Evolutionary conservation across 1,140 invertebrate genomes (phyloP), one percentile per base, ranked within the genome.

Genomic region (Drosophila kanapiae): DNA sequence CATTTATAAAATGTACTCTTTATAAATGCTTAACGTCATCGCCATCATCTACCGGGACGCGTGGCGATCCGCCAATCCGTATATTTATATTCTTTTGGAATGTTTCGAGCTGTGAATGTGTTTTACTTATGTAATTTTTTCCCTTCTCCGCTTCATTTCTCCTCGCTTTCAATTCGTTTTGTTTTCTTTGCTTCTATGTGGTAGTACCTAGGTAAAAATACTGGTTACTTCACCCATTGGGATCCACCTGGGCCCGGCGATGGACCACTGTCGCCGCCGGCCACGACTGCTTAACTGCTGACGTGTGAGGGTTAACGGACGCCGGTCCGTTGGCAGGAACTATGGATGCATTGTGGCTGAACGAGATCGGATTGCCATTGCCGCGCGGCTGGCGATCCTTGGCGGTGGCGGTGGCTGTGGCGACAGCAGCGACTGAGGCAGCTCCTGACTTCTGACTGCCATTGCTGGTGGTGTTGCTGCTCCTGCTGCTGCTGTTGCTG

Each of bases 181-280:
- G 42, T 48, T 67, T 45, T 64, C 48, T 40, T 61, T 64, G 49
- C 27, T 43, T 79, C 42, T 76, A 40, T 72, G 71, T 81, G 57
- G 63, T 91, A 75, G 67, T 91, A 72, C 85, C 54, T 88, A 82
- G 62, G 81, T 82, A 86, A 42, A 84, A 78, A 80, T 91, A 91
- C 81, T 90, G 65, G 8, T 59, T 48, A 53, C 45, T 48, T 91
- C 79, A 92, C 59, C 91, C 91, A 70, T 92, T 92, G 42, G 91
- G 91, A 81, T 92, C 91, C 35, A 92, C 90, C 62, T 92, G 87
- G 45, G 90, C 82, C 18, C 91, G 86, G 35, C 91, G 83, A 70
- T 91, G 78, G 63, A 49, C 62, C 78, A 80, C 69, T n/a, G 77
- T 56, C 69, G 78, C 61, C 61, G 86, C 59, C 47, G 86, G 87